Percentiles rank a stretch among this genome's conserved stretches.
phyloP scores from a whole-genome alignment of 2,888 invertebrate genomes.

The Cheilosia variabilis region DNA sequence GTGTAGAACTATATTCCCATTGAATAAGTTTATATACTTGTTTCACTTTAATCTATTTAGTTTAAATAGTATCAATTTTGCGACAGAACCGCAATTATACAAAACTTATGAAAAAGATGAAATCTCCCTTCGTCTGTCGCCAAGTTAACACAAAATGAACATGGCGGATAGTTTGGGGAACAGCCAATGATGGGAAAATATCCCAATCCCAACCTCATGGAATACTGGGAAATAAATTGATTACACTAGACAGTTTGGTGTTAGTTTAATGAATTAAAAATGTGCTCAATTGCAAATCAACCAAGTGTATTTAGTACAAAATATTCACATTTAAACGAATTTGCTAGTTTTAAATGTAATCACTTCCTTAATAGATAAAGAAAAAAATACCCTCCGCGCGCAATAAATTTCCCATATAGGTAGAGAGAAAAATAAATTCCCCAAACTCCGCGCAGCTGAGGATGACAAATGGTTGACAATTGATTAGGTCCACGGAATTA shows the following conservation, averaged over 20 bases:
- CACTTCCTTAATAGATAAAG: neutral
- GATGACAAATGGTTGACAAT: slow-evolving; percentile 72
- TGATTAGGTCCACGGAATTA: slow-evolving; percentile 21
- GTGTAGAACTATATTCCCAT: slow-evolving; percentile 32
- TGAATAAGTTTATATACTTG: neutral
- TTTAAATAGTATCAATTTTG: slow-evolving; percentile 11
- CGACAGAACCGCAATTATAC: slow-evolving; percentile 32
- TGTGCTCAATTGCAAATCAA: neutral
- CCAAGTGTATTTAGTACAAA: neutral
- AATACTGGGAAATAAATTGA: slow-evolving; percentile 59
- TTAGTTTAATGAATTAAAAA: slow-evolving; percentile 32
- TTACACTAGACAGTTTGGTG: neutral
- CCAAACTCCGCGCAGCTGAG: slow-evolving; percentile 63
- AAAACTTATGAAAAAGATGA: slow-evolving; percentile 55
- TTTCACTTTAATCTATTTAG: slow-evolving; percentile 12
- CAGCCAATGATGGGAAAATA: slow-evolving; percentile 35
- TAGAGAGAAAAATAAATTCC: neutral
- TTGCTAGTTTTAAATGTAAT: neutral
- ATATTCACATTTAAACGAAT: neutral
- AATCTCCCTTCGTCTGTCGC: slow-evolving; percentile 58
- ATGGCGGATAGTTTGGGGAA: slow-evolving; percentile 69
- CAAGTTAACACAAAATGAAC: slow-evolving; percentile 61
- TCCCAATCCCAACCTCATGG: slow-evolving; percentile 31
- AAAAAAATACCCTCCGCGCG: neutral
- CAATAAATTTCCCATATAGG: neutral